These are phyloP conservation scores for Timema podura DNA, from an alignment of 2,888 invertebrate species.

Conservation along the genomic window DNA sequence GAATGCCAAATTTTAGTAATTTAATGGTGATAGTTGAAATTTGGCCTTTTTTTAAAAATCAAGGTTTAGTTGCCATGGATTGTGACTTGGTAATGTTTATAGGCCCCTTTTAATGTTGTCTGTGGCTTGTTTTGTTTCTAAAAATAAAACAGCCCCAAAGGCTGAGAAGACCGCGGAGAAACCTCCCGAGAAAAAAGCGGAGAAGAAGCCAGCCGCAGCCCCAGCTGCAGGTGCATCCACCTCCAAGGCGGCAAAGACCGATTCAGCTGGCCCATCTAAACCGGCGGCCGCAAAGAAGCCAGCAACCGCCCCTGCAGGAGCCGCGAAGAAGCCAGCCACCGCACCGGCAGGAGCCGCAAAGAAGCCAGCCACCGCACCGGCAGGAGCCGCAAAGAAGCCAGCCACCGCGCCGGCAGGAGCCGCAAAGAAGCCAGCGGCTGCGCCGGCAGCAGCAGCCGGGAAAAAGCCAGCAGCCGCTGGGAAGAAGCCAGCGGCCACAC, in stretches of 20 bases:
- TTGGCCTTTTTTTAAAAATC: too few relatives aligned
- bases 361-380: conserved; percentile 43
- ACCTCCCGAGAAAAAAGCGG: conserved; percentile 39
- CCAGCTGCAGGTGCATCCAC: conserved; percentile 31
- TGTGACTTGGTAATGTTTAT: too few relatives aligned
- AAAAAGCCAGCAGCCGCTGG: conserved; percentile 21
- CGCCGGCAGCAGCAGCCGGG: conserved; percentile 29
- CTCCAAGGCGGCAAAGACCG: conserved; percentile 22
- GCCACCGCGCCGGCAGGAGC: conserved; percentile 34
- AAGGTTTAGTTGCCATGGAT: too few relatives aligned
- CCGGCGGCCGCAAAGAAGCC: conserved; percentile 48
- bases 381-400: conserved; percentile 39
- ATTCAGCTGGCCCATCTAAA: conserved; percentile 24
- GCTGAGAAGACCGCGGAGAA: conserved; percentile 29
- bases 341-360: conserved; percentile 48
- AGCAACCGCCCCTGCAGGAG: conserved; percentile 38
- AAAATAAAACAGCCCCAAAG: conserved; percentile 3
- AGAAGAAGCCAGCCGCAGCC: conserved; percentile 44
- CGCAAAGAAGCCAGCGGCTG: conserved; percentile 34
- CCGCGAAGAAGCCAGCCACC: conserved; percentile 41
- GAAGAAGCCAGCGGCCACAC: conserved; percentile 31
- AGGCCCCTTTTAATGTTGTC: too few relatives aligned
- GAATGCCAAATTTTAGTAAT: too few relatives aligned
- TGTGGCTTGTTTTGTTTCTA: too few relatives aligned
- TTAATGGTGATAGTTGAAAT: too few relatives aligned